Base-by-base conservation (phyloP, 2,797 vertebrate genomes). In the Schizopygopsis malacanthus region DNA sequence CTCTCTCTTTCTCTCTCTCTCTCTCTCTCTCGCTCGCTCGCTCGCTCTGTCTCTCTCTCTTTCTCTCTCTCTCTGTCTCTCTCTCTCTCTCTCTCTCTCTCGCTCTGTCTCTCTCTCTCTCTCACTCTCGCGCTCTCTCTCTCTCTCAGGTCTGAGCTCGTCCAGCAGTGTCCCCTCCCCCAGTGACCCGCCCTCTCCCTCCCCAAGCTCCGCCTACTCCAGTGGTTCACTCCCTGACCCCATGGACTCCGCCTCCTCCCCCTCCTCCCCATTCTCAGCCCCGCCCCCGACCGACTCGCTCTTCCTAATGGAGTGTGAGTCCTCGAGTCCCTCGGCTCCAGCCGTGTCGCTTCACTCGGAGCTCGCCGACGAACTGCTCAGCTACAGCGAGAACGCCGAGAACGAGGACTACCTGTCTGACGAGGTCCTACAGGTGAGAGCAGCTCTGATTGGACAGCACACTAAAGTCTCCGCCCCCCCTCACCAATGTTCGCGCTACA, bases 141-240 rank as follows among this genome's bases (percentile, higher is more conserved):
- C 3, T 79, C n/a, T 54, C 15, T 15, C 93, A 97, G 97, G 97
- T 87, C 93, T 97, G 63, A 97, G 96, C 88, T 95, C 94, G 0
- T 95, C 93, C 87, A 96, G 96, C 91, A 96, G 96, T 41, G 90
- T 95, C 87, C 95, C 95, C 0, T 97, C 97, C 0, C 96, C 96
- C 52, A 95, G 96, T 0, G 95, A 96, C 79, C 93, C 94, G 22
- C 95, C 96, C 0, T 96, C 96, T 0, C 93, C 95, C 4, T 97
- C 96, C 0, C 90, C 95, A 0, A 96, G 96, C 88, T 97, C 97
- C 0, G 96, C 96, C 84, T 98, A 97, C 91, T 97, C 96, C 75
- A 97, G 96, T 9, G 95, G 94, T 37, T 95, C 94, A 0, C 92
- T 95, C 4, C 72, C 87, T 6, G 89, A 92, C 75, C 83, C 90